Conservation (phyloP, 2,888 invertebrate genomes). For the Eupithecia abbreviata region DNA sequence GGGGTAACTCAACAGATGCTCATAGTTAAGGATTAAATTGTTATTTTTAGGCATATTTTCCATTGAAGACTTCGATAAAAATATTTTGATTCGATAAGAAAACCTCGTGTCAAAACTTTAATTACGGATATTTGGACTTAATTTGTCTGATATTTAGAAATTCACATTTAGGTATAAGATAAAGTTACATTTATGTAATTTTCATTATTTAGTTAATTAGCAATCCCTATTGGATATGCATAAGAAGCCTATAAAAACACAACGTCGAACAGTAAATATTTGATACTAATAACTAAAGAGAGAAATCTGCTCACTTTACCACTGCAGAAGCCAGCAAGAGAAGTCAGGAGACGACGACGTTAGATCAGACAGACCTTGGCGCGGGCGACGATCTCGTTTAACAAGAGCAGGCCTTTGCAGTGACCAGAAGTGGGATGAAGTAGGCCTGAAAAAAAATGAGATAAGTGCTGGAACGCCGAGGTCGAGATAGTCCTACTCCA, state of each 20-base stretch:
- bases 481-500: background rate
- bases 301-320: background rate
- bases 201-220: background rate
- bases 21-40: no score
- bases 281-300: background rate
- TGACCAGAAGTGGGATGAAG: background rate
- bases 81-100: background rate
- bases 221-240: background rate
- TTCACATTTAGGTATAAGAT: background rate
- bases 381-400: background rate
- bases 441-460: background rate
- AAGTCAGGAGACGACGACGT: background rate
- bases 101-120: slow-evolving; percentile 7
- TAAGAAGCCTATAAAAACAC: background rate
- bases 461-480: background rate
- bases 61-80: background rate
- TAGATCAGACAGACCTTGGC: background rate
- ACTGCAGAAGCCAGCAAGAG: background rate
- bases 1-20: no score
- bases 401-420: background rate
- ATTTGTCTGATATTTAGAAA: background rate
- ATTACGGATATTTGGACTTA: background rate
- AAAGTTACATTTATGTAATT: background rate
- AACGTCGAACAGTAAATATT: background rate
- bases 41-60: background rate